Percentiles rank a stretch among this genome's conserved stretches.
Evolutionary conservation across 2,113 vertebrate species (phyloP).

Genomic region (Proteles cristata): DNA sequence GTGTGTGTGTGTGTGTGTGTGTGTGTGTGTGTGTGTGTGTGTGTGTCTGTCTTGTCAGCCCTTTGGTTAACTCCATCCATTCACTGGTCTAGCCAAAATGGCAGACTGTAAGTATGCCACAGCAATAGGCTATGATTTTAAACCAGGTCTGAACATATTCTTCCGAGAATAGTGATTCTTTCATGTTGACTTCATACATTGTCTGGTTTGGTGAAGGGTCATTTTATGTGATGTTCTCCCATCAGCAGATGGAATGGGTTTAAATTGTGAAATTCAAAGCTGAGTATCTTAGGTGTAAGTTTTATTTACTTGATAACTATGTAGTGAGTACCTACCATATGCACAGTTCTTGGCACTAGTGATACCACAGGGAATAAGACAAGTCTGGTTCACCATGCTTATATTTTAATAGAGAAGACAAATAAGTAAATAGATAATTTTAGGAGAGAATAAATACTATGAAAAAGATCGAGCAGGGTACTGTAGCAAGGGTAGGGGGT

Average conservation of each 20-base stretch:
- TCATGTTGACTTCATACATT: neutral
- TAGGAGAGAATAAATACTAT: neutral
- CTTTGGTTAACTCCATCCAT: neutral
- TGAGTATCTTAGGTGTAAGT: neutral
- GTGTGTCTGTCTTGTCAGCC: neutral
- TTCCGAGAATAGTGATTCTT: conserved; percentile 4
- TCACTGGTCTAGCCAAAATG: neutral
- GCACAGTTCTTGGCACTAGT: neutral
- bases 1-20: neutral
- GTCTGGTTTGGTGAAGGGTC: neutral
- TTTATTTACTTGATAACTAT: conserved; percentile 2
- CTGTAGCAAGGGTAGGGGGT: neutral
- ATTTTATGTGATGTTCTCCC: neutral
- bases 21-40: neutral
- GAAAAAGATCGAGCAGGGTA: neutral
- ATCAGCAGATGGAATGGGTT: neutral
- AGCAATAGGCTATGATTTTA: conserved; percentile 30
- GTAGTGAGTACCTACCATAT: neutral
- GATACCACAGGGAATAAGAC: neutral
- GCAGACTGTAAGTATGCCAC: neutral
- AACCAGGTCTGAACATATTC: neutral
- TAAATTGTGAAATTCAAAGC: conserved; percentile 22
- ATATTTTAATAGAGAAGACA: neutral
- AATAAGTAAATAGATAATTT: conserved; percentile 28
- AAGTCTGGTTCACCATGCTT: neutral